Percentiles rank a stretch among this genome's conserved stretches.
phyloP scores from a whole-genome alignment of 1,140 invertebrate species.

The Ostrea edulis region DNA sequence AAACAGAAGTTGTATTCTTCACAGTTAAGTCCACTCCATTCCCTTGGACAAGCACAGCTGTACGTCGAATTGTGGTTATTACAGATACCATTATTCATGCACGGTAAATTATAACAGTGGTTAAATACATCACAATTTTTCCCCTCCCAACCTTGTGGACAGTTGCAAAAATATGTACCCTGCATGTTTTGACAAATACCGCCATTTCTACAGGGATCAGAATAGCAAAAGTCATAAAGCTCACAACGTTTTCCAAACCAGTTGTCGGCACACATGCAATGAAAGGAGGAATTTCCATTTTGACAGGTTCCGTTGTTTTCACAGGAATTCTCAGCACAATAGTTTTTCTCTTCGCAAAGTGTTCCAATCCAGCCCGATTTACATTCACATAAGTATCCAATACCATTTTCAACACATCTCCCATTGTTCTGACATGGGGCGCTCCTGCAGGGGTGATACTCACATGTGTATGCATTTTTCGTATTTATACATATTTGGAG shows the following conservation, averaged over 20 bases:
- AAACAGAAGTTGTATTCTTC: constrained; percentile 23
- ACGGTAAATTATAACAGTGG: not conserved
- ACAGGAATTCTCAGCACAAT: constrained; percentile 5
- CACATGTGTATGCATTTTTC: constrained; percentile 85
- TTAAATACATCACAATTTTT: constrained; percentile 4
- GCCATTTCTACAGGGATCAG: constrained; percentile 37
- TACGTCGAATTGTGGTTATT: not conserved
- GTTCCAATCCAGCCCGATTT: constrained; percentile 25
- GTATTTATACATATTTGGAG: constrained; percentile 86
- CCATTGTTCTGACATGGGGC: constrained; percentile 81
- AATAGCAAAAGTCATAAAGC: constrained; percentile 4
- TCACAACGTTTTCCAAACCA: constrained; percentile 44
- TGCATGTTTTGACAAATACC: constrained; percentile 32
- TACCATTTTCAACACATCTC: constrained; percentile 30
- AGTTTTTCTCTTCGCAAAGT: not conserved
- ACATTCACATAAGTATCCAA: constrained; percentile 45
- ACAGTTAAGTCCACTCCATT: constrained; percentile 42
- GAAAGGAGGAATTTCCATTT: not conserved
- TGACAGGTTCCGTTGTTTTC: constrained; percentile 34
- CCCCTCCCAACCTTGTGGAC: constrained; percentile 32
- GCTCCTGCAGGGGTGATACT: constrained; percentile 92
- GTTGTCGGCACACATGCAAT: not conserved
- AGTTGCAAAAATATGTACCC: constrained; percentile 33
- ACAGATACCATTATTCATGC: not conserved
- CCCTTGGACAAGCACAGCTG: not conserved